Conservation (phyloP, 2,797 vertebrate genomes). For the Podarcis siculus region DNA sequence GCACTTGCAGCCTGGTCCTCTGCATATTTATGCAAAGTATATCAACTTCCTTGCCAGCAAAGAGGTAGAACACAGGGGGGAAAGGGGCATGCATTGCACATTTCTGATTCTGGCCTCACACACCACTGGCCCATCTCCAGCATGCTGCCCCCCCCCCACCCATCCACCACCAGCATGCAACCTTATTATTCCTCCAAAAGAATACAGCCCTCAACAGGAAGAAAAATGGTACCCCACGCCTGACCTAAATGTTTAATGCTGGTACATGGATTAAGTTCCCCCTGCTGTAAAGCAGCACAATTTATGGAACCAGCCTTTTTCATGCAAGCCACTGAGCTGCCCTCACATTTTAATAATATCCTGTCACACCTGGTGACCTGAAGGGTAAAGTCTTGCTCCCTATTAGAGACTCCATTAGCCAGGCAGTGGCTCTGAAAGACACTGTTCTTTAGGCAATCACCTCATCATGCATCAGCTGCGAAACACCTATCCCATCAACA, state of each 20-base stretch:
- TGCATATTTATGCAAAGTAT: too few relatives aligned
- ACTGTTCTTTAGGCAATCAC: slow-evolving; percentile 56
- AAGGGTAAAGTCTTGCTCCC: slow-evolving; percentile 23
- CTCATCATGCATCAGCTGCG: slow-evolving; percentile 37
- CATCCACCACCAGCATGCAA: not conserved
- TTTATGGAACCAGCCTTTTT: slow-evolving; percentile 49
- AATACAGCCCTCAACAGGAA: not conserved
- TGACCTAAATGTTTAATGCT: not conserved
- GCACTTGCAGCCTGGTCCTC: not conserved
- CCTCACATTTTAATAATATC: slow-evolving; percentile 57
- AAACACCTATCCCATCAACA: slow-evolving; percentile 40
- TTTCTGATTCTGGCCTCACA: not conserved
- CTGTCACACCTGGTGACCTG: not conserved
- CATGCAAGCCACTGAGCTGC: slow-evolving; percentile 50
- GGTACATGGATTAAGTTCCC: slow-evolving; percentile 31
- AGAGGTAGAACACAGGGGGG: not conserved
- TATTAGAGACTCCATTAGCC: slow-evolving; percentile 55
- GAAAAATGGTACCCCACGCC: not conserved
- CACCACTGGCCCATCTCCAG: not conserved
- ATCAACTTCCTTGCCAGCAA: too few relatives aligned
- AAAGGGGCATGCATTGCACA: not conserved
- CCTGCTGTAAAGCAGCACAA: slow-evolving; percentile 41
- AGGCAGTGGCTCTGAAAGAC: slow-evolving; percentile 42
- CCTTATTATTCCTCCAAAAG: not conserved
- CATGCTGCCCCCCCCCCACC: too few relatives aligned